phyloP scores from a whole-genome alignment of 2,888 invertebrate species.

The Drosophila nigricruria region DNA sequence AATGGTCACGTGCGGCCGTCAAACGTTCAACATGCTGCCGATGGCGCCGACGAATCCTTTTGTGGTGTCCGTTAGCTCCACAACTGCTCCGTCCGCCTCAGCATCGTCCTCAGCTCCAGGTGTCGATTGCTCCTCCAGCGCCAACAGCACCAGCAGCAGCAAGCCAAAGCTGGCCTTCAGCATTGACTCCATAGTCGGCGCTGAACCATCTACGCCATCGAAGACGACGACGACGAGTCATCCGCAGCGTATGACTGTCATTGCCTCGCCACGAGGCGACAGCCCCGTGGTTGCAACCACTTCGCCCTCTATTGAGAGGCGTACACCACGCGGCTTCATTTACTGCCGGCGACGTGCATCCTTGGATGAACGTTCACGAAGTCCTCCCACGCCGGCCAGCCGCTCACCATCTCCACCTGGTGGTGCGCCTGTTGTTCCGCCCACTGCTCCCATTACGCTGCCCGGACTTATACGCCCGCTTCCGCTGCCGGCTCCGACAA shows the following conservation, averaged over 20 bases:
- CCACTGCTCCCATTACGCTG: constrained; percentile 44
- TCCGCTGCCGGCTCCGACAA: constrained; percentile 81
- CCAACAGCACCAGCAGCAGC: constrained; percentile 83
- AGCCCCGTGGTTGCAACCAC: constrained; percentile 58
- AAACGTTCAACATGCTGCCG: constrained; percentile 92
- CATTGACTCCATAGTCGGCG: constrained; percentile 96
- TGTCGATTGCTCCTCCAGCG: constrained; percentile 42
- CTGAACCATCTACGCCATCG: constrained; percentile 18
- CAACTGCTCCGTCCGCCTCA: constrained; percentile 47
- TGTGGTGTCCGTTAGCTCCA: constrained; percentile 73
- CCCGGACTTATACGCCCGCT: constrained; percentile 84
- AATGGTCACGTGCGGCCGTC: constrained; percentile 85
- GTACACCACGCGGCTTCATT: constrained; percentile 73
- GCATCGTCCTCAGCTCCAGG: constrained; percentile 66
- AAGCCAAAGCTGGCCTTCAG: constrained; percentile 98
- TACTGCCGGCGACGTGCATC: constrained; percentile 78
- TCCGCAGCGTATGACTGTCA: constrained; percentile 58
- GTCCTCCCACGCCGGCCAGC: constrained; percentile 61
- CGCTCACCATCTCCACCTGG: constrained; percentile 58
- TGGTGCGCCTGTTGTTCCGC: constrained; percentile 16
- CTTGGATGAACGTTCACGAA: constrained; percentile 66
- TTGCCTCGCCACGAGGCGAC: constrained; percentile 76
- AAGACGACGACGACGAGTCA: constrained; percentile 41
- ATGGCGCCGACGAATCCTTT: constrained; percentile 90
- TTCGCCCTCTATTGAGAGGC: constrained; percentile 60